Evolutionary conservation across 2,113 vertebrate genomes (phyloP).

Genomic region (Muntiacus reevesi): DNA sequence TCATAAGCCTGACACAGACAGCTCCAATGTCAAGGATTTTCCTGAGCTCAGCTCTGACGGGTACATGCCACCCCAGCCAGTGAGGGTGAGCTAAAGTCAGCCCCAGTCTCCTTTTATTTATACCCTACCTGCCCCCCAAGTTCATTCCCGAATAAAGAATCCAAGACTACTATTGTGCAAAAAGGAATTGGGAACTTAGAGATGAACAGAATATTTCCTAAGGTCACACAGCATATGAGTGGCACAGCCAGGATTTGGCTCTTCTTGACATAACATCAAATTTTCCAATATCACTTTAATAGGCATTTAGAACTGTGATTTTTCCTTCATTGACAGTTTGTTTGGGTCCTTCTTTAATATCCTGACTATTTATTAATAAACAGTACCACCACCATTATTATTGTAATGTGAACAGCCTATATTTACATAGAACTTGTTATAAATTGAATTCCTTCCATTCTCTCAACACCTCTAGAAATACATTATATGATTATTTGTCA

Average conservation of each 20-base stretch:
- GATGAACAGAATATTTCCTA: neutral
- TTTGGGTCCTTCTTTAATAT: neutral
- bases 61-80: neutral
- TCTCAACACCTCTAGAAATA: neutral
- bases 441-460: neutral
- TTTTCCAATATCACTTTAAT: neutral
- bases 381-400: neutral
- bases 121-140: neutral
- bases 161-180: neutral
- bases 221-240: neutral
- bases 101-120: neutral
- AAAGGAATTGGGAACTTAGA: neutral
- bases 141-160: neutral
- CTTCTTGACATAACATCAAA: neutral
- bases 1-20: constrained; percentile 71
- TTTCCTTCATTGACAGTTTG: neutral
- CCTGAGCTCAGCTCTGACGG: neutral
- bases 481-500: neutral
- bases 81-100: neutral
- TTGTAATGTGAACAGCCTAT: neutral
- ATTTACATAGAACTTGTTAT: neutral
- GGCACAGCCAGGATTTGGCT: neutral
- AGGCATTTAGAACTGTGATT: neutral
- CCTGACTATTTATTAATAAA: neutral
- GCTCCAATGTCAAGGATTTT: constrained; percentile 68